Conservation (phyloP, 2,113 vertebrate species). For the Mixornis gularis region DNA sequence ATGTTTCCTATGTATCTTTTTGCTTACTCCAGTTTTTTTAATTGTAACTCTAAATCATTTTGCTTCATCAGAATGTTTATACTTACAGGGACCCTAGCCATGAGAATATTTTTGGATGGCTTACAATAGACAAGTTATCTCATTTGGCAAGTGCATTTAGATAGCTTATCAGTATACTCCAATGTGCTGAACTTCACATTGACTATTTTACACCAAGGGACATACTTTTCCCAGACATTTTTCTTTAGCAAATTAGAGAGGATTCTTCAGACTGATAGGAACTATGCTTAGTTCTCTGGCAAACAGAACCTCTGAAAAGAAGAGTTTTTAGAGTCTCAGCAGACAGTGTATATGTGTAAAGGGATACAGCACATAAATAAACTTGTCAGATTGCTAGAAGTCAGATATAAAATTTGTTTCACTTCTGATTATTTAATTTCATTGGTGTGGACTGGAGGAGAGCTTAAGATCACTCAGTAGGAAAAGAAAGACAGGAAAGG, state of each 20-base stretch:
- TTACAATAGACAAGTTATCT: slow-evolving; percentile 3
- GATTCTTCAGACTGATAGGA: neutral
- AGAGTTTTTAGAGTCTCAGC: neutral
- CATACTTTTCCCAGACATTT: neutral
- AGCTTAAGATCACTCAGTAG: neutral
- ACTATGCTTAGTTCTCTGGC: neutral
- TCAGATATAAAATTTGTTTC: neutral
- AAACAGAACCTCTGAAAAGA: neutral
- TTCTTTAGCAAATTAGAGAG: neutral
- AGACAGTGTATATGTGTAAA: neutral
- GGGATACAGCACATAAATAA: neutral
- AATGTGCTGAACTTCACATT: neutral
- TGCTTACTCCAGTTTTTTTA: slow-evolving; percentile 31
- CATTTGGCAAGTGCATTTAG: slow-evolving; percentile 20
- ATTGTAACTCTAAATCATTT: slow-evolving; percentile 32
- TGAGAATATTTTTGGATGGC: slow-evolving; percentile 26
- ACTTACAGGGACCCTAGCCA: neutral
- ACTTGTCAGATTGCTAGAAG: neutral
- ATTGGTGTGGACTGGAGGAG: neutral
- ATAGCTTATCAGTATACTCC: neutral
- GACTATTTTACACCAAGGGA: neutral
- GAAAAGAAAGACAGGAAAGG: neutral
- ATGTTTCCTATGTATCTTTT: slow-evolving; percentile 39
- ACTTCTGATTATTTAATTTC: neutral
- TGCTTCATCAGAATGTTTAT: slow-evolving; percentile 24